Base-by-base conservation (phyloP, 2,888 invertebrate genomes). In the Limnephilus auricula region DNA sequence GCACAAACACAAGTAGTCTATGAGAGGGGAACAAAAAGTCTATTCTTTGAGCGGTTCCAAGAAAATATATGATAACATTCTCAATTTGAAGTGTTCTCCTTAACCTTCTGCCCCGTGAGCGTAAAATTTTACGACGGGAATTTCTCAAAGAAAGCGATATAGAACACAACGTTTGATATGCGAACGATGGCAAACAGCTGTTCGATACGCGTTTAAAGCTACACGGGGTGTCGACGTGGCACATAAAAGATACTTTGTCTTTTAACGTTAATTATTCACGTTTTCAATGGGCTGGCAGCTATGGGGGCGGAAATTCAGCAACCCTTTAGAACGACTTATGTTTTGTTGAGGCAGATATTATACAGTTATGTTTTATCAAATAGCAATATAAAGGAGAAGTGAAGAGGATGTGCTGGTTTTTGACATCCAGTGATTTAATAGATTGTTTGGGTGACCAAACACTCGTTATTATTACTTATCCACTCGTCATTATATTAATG, bases 101-200 rank as follows among this genome's bases (percentile, higher is more conserved):
- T 37, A 84, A 40, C 84, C 40, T 84, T 84, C 84, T 37, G 34
- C 84, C n/a, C n/a, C n/a, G 89, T 79, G 89, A 82, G 89, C 91
- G 89, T 91, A 89, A 91, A 91, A 91, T 91, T 91, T 91, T 84
- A 91, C 89, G 83, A 84, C 89, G 84, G 84, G 78, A 80, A 91
- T 91, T 91, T 89, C 89, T 91, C 91, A 91, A 89, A 88, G 88
- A 12, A 89, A 90, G 82, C 30, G 82, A 45, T 84, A 34, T 34
- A 13, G 84, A 84, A 40, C 37, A 37, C 40, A 12, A 15, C 34
- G 40, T 84, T 40, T 37, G 40, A 84, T 82, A n/a, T 34, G 37
- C 25, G 84, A 37, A 84, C 37, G 84, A 30, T 34, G 84, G 34
- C 12, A 40, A 84, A 84, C 37, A 37, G 84, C 84, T 84, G n/a